Conservation (phyloP, 2,113 vertebrate genomes). For the Carassius carassius region DNA sequence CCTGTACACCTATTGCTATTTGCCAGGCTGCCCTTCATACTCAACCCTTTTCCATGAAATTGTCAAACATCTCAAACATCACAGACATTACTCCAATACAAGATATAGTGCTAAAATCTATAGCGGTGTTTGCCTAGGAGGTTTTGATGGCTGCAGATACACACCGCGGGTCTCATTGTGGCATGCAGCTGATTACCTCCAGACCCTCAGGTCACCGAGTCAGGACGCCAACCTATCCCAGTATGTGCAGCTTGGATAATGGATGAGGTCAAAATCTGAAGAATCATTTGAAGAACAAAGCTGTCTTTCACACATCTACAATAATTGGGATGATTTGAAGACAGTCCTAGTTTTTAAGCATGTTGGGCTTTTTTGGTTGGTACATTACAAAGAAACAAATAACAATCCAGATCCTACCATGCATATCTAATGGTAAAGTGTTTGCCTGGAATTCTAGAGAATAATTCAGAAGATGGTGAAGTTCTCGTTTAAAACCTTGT, state of each 20-base stretch:
- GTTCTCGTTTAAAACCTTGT: background rate
- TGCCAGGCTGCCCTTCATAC: background rate
- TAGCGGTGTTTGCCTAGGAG: constrained; percentile 39
- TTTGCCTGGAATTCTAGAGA: background rate
- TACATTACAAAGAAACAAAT: background rate
- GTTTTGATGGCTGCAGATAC: constrained; percentile 10
- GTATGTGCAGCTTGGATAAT: constrained; percentile 35
- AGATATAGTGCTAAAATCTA: constrained; percentile 49
- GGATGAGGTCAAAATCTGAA: constrained; percentile 45
- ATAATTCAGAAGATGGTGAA: background rate
- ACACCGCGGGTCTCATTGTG: constrained; percentile 7
- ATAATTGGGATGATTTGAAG: background rate
- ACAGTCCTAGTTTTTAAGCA: background rate
- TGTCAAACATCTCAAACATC: constrained; percentile 61
- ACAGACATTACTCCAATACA: constrained; percentile 51
- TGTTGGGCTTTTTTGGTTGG: background rate
- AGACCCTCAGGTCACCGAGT: constrained; percentile 22
- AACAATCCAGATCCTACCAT: background rate
- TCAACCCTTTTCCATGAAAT: constrained; percentile 56
- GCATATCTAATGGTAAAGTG: background rate
- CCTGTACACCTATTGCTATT: constrained; percentile 55
- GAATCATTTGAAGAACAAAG: constrained; percentile 35
- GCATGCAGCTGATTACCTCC: constrained; percentile 37
- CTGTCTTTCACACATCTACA: background rate
- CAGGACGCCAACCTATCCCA: background rate